Evolutionary conservation across 64 coral and sea anemone species (phyloP).

Genomic region (Stichodactyla mertensii): DNA sequence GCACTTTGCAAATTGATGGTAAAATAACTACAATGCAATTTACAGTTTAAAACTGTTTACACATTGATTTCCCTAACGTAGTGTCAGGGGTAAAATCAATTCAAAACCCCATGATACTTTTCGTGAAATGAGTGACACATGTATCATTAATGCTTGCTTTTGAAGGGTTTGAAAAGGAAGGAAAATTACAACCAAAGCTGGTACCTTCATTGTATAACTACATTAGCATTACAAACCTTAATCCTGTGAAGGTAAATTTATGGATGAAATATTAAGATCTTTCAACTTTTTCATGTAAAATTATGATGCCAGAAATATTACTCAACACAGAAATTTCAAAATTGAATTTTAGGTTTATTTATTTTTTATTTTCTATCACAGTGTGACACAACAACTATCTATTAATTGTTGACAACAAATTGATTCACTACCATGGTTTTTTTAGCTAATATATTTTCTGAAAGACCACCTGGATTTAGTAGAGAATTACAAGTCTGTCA

Average conservation of each 20-base stretch:
- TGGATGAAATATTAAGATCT: too few species aligned
- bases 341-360: too few species aligned
- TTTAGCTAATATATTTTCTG: constrained; percentile 70
- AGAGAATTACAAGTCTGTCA: constrained; percentile 66
- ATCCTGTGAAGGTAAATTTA: constrained; percentile 75
- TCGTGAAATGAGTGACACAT: not conserved
- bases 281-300: too few species aligned
- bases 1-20: too few species aligned
- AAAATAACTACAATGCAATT: too few species aligned
- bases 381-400: not conserved
- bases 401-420: not conserved
- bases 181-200: constrained; percentile 56
- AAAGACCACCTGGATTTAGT: constrained; percentile 69
- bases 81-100: too few species aligned
- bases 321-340: too few species aligned
- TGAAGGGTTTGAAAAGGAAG: constrained; percentile 75
- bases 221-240: constrained; percentile 64
- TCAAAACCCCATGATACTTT: not conserved
- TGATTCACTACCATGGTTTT: not conserved
- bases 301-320: too few species aligned
- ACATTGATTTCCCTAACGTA: too few species aligned
- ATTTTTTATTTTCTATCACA: not conserved
- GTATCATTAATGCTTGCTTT: not conserved
- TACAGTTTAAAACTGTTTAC: too few species aligned
- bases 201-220: constrained; percentile 70